Conservation (phyloP, 2,113 vertebrate species). For the Ochotona curzoniae region DNA sequence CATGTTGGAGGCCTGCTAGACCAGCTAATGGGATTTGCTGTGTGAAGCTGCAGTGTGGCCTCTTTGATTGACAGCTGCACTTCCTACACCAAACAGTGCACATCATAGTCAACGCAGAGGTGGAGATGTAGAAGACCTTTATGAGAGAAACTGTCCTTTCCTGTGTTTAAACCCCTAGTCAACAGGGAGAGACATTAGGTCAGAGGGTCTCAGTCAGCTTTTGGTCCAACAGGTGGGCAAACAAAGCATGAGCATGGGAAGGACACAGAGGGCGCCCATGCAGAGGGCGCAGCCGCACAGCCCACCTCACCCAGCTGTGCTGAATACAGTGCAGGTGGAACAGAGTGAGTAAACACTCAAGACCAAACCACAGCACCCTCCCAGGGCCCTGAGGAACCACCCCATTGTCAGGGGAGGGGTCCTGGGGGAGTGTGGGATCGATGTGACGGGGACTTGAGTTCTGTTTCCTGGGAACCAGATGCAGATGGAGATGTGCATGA, state of each 20-base stretch:
- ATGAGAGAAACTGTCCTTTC: not conserved
- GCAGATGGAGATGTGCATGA: not conserved
- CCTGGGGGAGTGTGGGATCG: too few relatives aligned
- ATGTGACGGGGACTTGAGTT: not conserved
- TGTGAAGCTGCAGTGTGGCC: not conserved
- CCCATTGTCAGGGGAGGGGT: not conserved
- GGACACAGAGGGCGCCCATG: too few relatives aligned
- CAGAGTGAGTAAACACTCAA: not conserved
- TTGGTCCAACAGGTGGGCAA: not conserved
- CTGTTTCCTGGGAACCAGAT: not conserved
- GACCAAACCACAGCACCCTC: not conserved
- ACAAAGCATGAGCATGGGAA: too few relatives aligned
- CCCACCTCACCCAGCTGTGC: not conserved
- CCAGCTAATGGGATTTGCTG: not conserved
- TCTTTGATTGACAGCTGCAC: not conserved
- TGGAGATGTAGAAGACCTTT: not conserved
- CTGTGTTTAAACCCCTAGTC: not conserved
- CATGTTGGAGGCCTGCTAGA: not conserved
- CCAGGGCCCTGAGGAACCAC: too few relatives aligned
- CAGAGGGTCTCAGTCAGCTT: accelerated
- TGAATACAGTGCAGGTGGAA: too few relatives aligned
- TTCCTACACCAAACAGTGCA: not conserved
- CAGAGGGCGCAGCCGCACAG: not conserved
- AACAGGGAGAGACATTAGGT: not conserved
- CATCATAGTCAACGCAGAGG: too few relatives aligned